Base-by-base conservation (phyloP, 2,888 invertebrate genomes). In the Phasia obesa region DNA sequence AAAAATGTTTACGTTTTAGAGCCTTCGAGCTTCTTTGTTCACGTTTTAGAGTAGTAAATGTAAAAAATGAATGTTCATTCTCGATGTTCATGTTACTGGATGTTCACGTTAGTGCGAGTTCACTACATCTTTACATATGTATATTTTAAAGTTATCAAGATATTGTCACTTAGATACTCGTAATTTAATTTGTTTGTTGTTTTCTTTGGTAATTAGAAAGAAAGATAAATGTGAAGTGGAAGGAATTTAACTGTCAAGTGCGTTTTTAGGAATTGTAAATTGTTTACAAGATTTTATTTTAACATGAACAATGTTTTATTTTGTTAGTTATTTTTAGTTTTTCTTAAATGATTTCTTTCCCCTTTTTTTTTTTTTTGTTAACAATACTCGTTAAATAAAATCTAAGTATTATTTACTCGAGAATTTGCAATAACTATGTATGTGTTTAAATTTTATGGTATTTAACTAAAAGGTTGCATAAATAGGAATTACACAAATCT, bases 401-500 rank as follows among this genome's bases (percentile, higher is more conserved):
- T 38, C 19, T 23, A 49, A 75, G 19, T 59, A 51, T 76, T 76
- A 53, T 76, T 76, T 76, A 60, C 67, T 23, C 21, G 27, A 59
- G 42, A 42, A 53, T 67, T 67, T 51, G 38, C 27, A 21, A 38
- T 21, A n/a, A n/a, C n/a, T n/a, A n/a, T n/a, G n/a, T n/a, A 69
- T 15, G 65, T 75, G 65, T 49, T 75, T 42, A 75, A 67, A 49
- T 57, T 57, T 38, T 23, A 65, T 49, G 38, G 59, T 31, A 23
- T 69, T 69, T 59, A 60, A 51, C 11, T 38, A n/a, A 60, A 60
- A 25, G 23, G 64, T 53, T 60, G 25, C 64, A 62, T 27, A 64
- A 27, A 51, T 42, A 23, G 11, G 2, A 2, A 53, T 25, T 31
- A 6, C 0, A 2, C 1, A 64, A 17, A 25, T 6, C 13, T 4